Evolutionary conservation across 2,113 vertebrate genomes (phyloP).

Genomic region (Falcunculus frontatus): DNA sequence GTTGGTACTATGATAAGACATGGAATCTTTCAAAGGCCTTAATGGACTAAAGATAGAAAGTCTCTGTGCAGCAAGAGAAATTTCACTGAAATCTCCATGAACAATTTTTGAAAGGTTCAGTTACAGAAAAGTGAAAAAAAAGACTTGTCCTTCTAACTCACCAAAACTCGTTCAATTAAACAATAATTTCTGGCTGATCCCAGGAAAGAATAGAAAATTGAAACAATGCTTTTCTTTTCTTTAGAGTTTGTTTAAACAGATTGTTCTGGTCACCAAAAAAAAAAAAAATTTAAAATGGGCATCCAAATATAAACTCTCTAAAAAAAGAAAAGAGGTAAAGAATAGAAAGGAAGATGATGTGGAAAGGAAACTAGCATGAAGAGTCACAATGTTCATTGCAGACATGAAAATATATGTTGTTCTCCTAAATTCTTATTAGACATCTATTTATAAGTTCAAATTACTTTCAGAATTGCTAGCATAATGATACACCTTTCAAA

Average conservation of each 20-base stretch:
- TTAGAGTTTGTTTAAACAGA: background rate
- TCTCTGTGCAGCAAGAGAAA: background rate
- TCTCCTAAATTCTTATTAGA: background rate
- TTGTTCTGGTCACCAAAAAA: background rate
- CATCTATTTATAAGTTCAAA: background rate
- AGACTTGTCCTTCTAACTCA: background rate
- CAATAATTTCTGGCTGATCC: background rate
- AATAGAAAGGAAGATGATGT: background rate
- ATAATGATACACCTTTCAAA: background rate
- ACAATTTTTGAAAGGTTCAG: background rate
- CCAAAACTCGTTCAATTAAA: accelerated
- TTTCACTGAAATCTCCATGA: background rate
- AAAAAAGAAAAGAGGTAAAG: background rate
- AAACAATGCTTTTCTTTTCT: background rate
- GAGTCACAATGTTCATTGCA: background rate
- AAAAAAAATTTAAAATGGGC: background rate
- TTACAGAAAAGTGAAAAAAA: background rate
- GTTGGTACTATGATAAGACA: background rate
- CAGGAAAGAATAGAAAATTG: background rate
- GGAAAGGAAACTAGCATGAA: background rate
- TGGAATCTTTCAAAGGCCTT: background rate
- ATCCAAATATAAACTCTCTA: background rate
- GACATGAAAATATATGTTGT: background rate
- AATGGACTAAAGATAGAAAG: background rate
- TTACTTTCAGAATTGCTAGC: background rate